These are phyloP conservation scores for Elaphurus davidianus DNA, from an alignment of 2,113 vertebrate genomes.

Conservation along the genomic window DNA sequence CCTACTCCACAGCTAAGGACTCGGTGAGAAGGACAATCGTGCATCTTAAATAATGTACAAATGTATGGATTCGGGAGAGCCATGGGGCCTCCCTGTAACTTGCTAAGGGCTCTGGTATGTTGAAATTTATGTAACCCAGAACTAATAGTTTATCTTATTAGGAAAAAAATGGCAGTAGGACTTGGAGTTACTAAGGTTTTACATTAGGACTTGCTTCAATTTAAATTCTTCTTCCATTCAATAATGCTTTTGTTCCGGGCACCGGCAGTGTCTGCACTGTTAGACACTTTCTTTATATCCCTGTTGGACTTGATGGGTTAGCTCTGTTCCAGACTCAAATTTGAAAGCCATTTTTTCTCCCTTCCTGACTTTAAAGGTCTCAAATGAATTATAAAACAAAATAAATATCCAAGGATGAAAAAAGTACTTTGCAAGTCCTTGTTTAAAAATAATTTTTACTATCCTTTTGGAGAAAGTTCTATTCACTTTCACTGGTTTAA, in stretches of 20 bases:
- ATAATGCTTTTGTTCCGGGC: slow-evolving; percentile 56
- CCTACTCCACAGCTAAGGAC: neutral
- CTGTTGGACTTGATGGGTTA: slow-evolving; percentile 53
- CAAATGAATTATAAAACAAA: slow-evolving; percentile 68
- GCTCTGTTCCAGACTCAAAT: slow-evolving; percentile 58
- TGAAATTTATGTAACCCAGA: slow-evolving; percentile 48
- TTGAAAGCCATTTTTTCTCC: slow-evolving; percentile 41
- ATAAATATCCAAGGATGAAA: slow-evolving; percentile 65
- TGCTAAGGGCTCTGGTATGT: neutral
- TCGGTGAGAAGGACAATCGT: neutral
- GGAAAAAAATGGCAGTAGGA: slow-evolving; percentile 42
- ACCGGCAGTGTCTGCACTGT: neutral
- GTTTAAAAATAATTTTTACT: slow-evolving; percentile 66
- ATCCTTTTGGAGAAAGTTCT: slow-evolving; percentile 55
- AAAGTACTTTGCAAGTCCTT: slow-evolving; percentile 56
- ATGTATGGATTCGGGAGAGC: neutral
- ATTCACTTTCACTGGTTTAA: slow-evolving; percentile 37
- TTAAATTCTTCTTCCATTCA: slow-evolving; percentile 51
- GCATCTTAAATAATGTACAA: slow-evolving; percentile 24
- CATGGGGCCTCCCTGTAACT: neutral
- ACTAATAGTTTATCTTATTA: slow-evolving; percentile 58
- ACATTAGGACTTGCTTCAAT: slow-evolving; percentile 24
- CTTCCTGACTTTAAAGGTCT: slow-evolving; percentile 55
- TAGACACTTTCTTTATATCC: slow-evolving; percentile 51
- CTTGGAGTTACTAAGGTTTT: slow-evolving; percentile 4